Base-by-base conservation (phyloP, 2,888 invertebrate species). In the Monochamus alternatus region DNA sequence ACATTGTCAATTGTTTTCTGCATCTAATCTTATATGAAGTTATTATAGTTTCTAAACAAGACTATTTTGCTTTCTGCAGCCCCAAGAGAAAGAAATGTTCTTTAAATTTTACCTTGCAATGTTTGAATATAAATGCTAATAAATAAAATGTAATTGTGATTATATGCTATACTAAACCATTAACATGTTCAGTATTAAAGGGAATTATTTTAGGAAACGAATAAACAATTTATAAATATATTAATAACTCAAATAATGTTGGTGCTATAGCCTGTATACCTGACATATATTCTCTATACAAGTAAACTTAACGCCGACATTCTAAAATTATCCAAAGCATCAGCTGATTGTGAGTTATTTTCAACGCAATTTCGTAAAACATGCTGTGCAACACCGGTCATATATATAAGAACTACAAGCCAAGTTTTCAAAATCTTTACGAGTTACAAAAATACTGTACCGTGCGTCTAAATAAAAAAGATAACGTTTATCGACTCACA, bases 331-430 rank as follows among this genome's bases (percentile, higher is more conserved):
- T 77, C 78, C 65, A 44, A 31, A 74, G 73, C 72, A 81, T 80
- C 81, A 82, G 82, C 81, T 82, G 82, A 81, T 78, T 78, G 79
- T 66, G 44, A 14, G 78, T 76, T 82, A 82, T 82, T 80, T 82
- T 79, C 81, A 82, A 80, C 76, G 65, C 31, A 73, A 67, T 73
- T 66, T 73, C 66, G 31, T 72, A 60, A 69, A 69, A 69, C 47
- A 60, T 43, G 60, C 47, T 22, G 43, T 43, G 38, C 22, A 58
- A 44, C 59, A 22, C 30, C 47, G 60, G 30, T 47, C 44, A 47
- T 60, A 69, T 60, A n/a, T 44, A n/a, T n/a, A 12, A 10, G n/a
- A 14, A 14, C 32, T 55, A 60, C 22, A 60, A 47, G 30, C 14
- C 30, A 60, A 44, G 51, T 60, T 59, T 14, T 8, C 10, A 22